Evolutionary conservation across 1,140 invertebrate species (phyloP).

Genomic region (Rhyacophila brunnea): DNA sequence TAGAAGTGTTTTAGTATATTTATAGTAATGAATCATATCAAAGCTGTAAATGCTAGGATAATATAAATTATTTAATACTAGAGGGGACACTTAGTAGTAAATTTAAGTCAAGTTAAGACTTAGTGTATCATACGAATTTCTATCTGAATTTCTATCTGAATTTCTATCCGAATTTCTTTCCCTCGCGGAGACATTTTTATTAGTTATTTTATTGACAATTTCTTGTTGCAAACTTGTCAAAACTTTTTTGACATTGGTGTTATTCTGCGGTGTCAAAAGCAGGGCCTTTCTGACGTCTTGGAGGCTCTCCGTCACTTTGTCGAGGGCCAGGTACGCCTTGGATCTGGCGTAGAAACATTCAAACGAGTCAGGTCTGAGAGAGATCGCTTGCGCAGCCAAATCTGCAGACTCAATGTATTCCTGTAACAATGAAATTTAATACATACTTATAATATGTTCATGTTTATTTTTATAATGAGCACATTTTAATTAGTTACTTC

Average conservation of each 20-base stretch:
- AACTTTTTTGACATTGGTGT: conserved; percentile 31
- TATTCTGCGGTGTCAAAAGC: conserved; percentile 35
- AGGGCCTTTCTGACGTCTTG: conserved; percentile 56
- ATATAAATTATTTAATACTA: background rate
- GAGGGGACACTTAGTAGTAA: background rate
- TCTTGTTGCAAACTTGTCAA: conserved; percentile 32
- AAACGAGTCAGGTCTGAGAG: conserved; percentile 80
- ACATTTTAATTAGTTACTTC: no score
- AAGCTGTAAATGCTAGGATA: no score
- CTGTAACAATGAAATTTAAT: conserved; percentile 56
- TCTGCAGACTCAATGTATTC: conserved; percentile 82
- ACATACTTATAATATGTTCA: no score
- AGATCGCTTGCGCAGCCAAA: conserved; percentile 80
- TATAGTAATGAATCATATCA: no score
- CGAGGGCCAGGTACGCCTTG: conserved; percentile 76
- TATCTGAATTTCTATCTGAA: no score
- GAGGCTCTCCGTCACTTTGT: conserved; percentile 53
- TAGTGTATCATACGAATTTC: conserved; percentile 27
- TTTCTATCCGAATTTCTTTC: conserved; percentile 24
- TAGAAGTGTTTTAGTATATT: no score
- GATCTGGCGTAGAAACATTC: conserved; percentile 91
- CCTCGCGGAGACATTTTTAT: conserved; percentile 30
- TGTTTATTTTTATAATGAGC: no score
- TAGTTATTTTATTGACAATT: conserved; percentile 34
- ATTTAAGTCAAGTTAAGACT: conserved; percentile 32